A percentile compares a stretch with the other conserved stretches of the same genome.
Conservation (phyloP, 2,797 vertebrate species). For the Crenuchus spilurus region DNA sequence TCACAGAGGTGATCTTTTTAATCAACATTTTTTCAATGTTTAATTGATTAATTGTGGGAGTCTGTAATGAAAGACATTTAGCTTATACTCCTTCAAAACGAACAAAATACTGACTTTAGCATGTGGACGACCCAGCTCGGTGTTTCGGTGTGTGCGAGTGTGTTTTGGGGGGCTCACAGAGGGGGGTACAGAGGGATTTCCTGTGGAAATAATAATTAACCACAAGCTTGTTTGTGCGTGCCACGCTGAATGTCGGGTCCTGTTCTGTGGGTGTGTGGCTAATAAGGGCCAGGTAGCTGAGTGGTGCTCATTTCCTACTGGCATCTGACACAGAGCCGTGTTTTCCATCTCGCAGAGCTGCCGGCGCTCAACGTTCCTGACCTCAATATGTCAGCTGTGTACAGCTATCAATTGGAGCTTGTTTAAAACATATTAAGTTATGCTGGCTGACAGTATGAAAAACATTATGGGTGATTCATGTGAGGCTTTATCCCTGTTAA, state of each 20-base stretch:
- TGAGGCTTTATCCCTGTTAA: slow-evolving; percentile 70
- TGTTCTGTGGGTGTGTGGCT: slow-evolving; percentile 68
- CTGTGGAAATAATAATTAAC: slow-evolving; percentile 96
- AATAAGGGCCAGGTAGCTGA: slow-evolving; percentile 76
- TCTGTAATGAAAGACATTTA: no score
- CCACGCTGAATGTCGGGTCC: slow-evolving; percentile 80
- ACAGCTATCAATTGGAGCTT: slow-evolving; percentile 81
- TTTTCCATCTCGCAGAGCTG: slow-evolving; percentile 74
- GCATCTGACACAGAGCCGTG: slow-evolving; percentile 78
- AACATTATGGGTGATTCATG: slow-evolving; percentile 74
- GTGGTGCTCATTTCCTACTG: slow-evolving; percentile 80
- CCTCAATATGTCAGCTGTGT: slow-evolving; percentile 70
- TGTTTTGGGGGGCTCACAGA: slow-evolving; percentile 36
- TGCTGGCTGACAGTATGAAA: slow-evolving; percentile 78
- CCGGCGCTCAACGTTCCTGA: slow-evolving; percentile 61
- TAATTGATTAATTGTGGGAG: no score
- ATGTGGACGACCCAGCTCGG: neutral
- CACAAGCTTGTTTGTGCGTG: slow-evolving; percentile 83
- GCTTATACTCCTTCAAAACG: neutral
- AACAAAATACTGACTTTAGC: neutral
- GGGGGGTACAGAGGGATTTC: slow-evolving; percentile 57
- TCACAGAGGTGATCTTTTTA: no score
- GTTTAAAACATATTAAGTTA: slow-evolving; percentile 83
- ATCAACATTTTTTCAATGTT: no score
- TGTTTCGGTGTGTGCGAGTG: slow-evolving; percentile 29